These are phyloP conservation scores for Gisinianus flammeolus DNA, from an alignment of 2,888 invertebrate genomes.

Conservation along the genomic window DNA sequence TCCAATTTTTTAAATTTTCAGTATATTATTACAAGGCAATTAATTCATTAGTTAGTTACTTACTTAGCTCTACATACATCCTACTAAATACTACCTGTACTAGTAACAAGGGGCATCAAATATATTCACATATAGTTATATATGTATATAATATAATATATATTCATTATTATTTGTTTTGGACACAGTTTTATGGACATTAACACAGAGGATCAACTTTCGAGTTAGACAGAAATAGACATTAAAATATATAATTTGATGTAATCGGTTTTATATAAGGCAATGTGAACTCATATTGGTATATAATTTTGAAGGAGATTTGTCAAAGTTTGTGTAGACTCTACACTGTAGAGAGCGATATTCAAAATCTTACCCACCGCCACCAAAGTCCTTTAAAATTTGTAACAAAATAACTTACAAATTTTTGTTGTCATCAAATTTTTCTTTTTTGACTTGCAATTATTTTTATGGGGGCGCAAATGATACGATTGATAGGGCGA, in stretches of 20 bases:
- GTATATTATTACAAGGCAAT: no score
- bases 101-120: slow-evolving; percentile 33
- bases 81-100: slow-evolving; percentile 30
- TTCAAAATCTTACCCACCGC: no score
- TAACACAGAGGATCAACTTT: background rate
- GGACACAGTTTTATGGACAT: background rate
- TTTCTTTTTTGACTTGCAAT: background rate
- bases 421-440: background rate
- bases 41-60: slow-evolving; percentile 10
- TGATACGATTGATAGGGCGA: background rate
- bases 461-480: background rate
- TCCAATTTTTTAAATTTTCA: no score
- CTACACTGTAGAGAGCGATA: no score
- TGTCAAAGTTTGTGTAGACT: no score
- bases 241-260: background rate
- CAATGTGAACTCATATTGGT: background rate
- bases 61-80: no score
- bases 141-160: background rate
- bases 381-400: no score
- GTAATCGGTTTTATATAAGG: background rate
- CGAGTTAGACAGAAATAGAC: background rate
- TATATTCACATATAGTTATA: slow-evolving; percentile 3
- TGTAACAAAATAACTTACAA: background rate
- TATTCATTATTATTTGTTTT: background rate
- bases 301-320: background rate